phyloP scores from a whole-genome alignment of 2,113 vertebrate genomes.

The Petromus typicus region DNA sequence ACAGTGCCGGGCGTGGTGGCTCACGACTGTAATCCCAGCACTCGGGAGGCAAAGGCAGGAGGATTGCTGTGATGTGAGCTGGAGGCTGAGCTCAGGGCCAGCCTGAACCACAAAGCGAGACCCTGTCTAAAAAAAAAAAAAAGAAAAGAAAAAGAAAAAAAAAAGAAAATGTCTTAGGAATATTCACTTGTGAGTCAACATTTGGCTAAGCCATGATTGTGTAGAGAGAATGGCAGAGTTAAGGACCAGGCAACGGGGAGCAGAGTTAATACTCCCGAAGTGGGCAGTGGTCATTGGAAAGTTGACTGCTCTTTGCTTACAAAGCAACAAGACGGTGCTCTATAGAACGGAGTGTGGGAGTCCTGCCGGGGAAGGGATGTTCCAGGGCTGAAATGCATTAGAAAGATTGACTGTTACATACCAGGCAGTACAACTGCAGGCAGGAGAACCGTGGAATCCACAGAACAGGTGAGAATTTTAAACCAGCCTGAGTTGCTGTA shows the following conservation, averaged over 20 bases:
- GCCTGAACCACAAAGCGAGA: no score
- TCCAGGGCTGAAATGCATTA: background rate
- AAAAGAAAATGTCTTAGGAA: slow-evolving; percentile 30
- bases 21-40: no score
- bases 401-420: background rate
- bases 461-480: background rate
- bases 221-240: background rate
- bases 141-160: no score
- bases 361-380: no score
- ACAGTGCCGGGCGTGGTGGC: no score
- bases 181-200: background rate
- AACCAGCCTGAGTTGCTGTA: background rate
- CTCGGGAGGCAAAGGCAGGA: no score
- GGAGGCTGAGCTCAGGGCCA: no score
- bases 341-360: background rate
- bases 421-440: background rate
- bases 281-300: background rate
- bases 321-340: background rate
- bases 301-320: background rate
- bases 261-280: background rate
- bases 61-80: no score
- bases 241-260: background rate
- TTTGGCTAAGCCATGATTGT: background rate
- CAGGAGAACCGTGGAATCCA: background rate
- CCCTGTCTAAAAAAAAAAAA: no score